phyloP scores from a whole-genome alignment of 1,140 invertebrate genomes.

The Drosophila burlai region DNA sequence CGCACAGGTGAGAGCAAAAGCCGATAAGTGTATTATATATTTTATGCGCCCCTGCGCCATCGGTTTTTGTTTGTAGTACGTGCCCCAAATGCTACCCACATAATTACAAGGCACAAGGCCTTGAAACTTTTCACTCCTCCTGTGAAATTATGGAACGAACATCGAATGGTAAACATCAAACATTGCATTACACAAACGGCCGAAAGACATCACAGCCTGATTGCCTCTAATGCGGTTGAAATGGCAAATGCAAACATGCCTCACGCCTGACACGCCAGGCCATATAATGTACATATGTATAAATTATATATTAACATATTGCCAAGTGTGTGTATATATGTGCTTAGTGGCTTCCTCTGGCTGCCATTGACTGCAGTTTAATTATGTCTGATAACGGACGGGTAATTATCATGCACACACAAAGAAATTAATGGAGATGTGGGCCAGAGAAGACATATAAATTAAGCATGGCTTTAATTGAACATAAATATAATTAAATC shows the following conservation, averaged over 20 bases:
- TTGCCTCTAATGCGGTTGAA: conserved; percentile 53
- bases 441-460: conserved; percentile 22
- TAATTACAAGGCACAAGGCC: conserved; percentile 46
- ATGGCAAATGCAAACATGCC: conserved; percentile 61
- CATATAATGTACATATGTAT: conserved; percentile 7
- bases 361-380: conserved; percentile 33
- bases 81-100: conserved; percentile 64
- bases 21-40: conserved; percentile 59
- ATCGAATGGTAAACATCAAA: conserved; percentile 53
- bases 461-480: conserved; percentile 15
- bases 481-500: conserved; percentile 42
- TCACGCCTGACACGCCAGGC: conserved; percentile 18
- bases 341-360: conserved; percentile 4
- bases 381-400: conserved; percentile 38
- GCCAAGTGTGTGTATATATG: neutral
- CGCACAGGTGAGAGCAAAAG: conserved; percentile 20
- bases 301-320: conserved; percentile 4
- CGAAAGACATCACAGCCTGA: conserved; percentile 54
- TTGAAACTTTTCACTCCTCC: conserved; percentile 24
- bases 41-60: conserved; percentile 56
- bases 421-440: conserved; percentile 36
- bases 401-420: conserved; percentile 26
- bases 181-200: conserved; percentile 45
- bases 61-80: conserved; percentile 54
- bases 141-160: conserved; percentile 62